phyloP scores from a whole-genome alignment of 2,888 invertebrate species.

The Sympetrum striolatum region DNA sequence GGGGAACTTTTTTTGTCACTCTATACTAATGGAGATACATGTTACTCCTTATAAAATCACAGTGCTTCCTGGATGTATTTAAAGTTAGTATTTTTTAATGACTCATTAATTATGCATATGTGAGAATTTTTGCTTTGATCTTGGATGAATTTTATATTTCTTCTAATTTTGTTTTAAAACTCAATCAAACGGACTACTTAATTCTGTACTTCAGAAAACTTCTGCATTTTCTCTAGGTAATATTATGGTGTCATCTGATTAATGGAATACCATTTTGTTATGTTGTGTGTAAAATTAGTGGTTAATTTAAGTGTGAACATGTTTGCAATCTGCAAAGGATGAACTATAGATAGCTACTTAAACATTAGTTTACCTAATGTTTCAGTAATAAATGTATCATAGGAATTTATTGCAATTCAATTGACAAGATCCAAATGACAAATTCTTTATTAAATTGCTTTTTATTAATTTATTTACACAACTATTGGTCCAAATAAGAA shows the following conservation, averaged over 20 bases:
- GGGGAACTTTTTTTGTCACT: neutral
- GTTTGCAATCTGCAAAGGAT: neutral
- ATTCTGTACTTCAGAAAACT: neutral
- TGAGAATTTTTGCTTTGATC: neutral
- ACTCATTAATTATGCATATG: neutral
- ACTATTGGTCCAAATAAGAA: slow-evolving; percentile 83
- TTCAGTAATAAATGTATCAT: neutral
- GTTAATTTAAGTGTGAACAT: neutral
- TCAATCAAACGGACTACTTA: neutral
- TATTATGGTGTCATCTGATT: neutral
- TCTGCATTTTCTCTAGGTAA: neutral
- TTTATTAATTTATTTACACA: neutral
- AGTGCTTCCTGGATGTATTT: slow-evolving; percentile 40
- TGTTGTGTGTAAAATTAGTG: neutral
- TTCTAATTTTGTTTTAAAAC: neutral
- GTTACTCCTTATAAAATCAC: slow-evolving; percentile 27
- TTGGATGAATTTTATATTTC: neutral
- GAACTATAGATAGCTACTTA: neutral
- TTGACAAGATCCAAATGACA: neutral
- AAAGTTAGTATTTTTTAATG: slow-evolving; percentile 5
- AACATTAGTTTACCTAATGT: neutral
- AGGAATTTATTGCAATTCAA: neutral
- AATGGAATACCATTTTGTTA: neutral
- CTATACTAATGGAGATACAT: neutral
- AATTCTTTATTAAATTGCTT: neutral